These are phyloP conservation scores for Ondatra zibethicus DNA, from an alignment of 2,113 vertebrate species.

Conservation along the genomic window DNA sequence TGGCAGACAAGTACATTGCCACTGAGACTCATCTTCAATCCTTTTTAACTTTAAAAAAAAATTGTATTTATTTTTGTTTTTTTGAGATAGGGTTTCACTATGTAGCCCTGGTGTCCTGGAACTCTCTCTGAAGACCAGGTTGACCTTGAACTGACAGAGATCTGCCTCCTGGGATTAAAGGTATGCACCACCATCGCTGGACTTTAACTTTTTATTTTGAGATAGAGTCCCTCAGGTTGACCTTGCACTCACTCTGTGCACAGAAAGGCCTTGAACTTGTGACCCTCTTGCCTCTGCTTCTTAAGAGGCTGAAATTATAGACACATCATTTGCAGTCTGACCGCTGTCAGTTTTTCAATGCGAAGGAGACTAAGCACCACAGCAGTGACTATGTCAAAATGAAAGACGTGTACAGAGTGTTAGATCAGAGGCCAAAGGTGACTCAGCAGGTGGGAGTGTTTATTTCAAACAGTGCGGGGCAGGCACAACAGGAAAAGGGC, in stretches of 20 bases:
- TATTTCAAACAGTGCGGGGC: neutral
- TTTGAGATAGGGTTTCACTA: neutral
- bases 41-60: neutral
- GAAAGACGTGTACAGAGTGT: neutral
- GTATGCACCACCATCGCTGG: fast-evolving
- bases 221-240: neutral
- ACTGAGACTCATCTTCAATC: neutral
- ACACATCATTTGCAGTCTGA: neutral
- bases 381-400: neutral
- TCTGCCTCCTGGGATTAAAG: neutral
- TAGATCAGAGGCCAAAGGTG: neutral
- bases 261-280: neutral
- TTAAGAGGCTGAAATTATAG: neutral
- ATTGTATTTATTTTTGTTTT: neutral
- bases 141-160: neutral
- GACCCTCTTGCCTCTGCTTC: neutral
- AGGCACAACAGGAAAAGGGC: neutral
- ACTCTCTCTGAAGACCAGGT: neutral
- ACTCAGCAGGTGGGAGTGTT: too few relatives aligned
- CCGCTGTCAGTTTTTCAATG: neutral
- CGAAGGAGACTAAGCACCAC: neutral
- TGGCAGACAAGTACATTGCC: neutral
- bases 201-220: neutral
- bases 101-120: neutral
- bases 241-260: neutral